Evolutionary conservation across 2,797 vertebrate genomes (phyloP).

Genomic region (Pachyuromys duprasi): DNA sequence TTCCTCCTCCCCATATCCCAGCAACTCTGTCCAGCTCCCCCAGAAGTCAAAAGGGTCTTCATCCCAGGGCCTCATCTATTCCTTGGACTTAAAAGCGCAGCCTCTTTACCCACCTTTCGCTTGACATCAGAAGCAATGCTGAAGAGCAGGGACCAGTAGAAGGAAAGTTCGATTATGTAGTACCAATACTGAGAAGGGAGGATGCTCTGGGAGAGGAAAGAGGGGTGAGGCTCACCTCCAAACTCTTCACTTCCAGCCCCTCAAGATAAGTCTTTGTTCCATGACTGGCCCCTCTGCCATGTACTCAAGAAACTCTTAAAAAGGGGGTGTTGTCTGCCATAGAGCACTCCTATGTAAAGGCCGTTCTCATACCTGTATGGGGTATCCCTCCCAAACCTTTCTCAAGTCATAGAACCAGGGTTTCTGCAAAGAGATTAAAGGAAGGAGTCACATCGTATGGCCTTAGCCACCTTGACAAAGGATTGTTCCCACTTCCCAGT

Average conservation of each 20-base stretch:
- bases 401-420: conserved; percentile 96
- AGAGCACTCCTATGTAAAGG: not conserved
- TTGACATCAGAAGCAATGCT: conserved; percentile 97
- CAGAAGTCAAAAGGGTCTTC: not conserved
- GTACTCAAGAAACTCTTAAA: not conserved
- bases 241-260: not conserved
- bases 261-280: not conserved
- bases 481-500: not conserved
- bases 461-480: not conserved
- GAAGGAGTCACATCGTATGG: not conserved
- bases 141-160: conserved; percentile 96
- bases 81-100: not conserved
- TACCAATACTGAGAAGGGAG: conserved; percentile 95
- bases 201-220: conserved; percentile 88
- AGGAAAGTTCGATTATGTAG: conserved; percentile 97
- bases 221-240: not conserved
- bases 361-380: conserved; percentile 90
- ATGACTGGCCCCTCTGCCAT: not conserved
- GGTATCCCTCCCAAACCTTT: conserved; percentile 96
- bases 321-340: not conserved
- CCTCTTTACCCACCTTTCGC: conserved; percentile 91
- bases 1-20: not conserved
- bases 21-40: not conserved
- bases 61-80: not conserved
- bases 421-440: conserved; percentile 89